Conservation (phyloP, 2,797 vertebrate species). For the Acipenser transmontanus region DNA sequence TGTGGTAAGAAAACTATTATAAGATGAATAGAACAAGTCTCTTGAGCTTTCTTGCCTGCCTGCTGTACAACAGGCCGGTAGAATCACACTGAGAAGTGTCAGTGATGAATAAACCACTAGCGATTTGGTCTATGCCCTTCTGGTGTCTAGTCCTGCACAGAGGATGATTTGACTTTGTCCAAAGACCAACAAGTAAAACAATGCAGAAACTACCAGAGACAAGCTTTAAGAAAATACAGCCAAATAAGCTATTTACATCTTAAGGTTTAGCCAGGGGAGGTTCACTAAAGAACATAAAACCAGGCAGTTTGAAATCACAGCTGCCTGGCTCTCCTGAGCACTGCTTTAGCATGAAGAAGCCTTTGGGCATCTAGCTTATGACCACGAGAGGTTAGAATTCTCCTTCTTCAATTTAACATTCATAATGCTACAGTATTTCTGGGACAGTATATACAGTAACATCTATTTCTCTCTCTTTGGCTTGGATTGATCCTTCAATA, state of each 20-base stretch:
- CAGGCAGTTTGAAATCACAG: constrained; percentile 40
- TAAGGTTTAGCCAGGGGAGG: constrained; percentile 35
- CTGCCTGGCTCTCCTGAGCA: constrained; percentile 34
- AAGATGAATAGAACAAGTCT: constrained; percentile 59
- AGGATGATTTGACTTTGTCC: constrained; percentile 43
- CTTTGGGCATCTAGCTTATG: constrained; percentile 23
- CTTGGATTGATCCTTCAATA: too few relatives aligned
- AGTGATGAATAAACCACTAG: constrained; percentile 50
- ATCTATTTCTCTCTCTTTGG: too few relatives aligned
- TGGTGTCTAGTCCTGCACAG: constrained; percentile 41
- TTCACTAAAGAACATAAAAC: constrained; percentile 48
- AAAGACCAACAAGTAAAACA: constrained; percentile 37
- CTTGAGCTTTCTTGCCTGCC: constrained; percentile 49
- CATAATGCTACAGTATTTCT: neutral
- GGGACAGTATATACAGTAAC: too few relatives aligned
- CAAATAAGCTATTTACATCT: constrained; percentile 41
- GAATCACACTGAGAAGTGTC: constrained; percentile 54
- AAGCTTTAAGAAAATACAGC: constrained; percentile 17
- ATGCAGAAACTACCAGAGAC: constrained; percentile 33
- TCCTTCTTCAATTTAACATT: constrained; percentile 31
- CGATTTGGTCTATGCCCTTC: constrained; percentile 46
- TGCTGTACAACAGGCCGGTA: constrained; percentile 56
- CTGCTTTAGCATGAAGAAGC: constrained; percentile 28
- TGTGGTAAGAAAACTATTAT: constrained; percentile 61
- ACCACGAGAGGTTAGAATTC: constrained; percentile 24